phyloP scores from a whole-genome alignment of 2,113 vertebrate genomes.

The Tragulus kanchil region DNA sequence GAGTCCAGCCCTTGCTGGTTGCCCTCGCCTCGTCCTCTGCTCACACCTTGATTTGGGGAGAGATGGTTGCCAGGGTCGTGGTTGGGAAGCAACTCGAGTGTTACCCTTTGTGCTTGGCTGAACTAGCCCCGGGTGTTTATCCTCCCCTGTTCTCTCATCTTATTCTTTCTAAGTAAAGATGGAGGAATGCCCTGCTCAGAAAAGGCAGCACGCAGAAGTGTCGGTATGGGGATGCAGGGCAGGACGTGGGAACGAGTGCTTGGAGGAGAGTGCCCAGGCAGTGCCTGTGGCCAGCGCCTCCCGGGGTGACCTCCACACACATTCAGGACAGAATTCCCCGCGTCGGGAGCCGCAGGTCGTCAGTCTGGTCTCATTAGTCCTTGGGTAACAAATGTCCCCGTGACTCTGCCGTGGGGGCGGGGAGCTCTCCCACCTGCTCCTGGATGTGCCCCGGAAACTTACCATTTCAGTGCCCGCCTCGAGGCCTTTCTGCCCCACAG shows the following conservation, averaged over 20 bases:
- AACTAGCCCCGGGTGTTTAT: neutral
- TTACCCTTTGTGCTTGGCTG: neutral
- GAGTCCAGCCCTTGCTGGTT: neutral
- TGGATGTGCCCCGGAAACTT: neutral
- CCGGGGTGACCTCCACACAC: neutral
- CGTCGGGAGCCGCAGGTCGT: neutral
- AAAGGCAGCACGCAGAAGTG: neutral
- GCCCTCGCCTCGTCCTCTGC: rapidly evolving
- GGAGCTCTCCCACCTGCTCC: neutral
- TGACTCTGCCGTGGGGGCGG: neutral
- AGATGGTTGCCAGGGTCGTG: neutral
- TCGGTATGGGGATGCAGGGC: neutral
- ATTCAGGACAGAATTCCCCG: neutral
- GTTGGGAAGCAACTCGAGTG: neutral
- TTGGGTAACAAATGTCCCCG: constrained; percentile 25
- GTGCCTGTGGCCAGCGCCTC: rapidly evolving
- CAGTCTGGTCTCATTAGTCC: constrained; percentile 5
- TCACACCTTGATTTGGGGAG: no score
- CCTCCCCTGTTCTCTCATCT: neutral
- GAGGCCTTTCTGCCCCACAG: neutral
- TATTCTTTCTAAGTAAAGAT: neutral
- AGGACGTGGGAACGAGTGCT: rapidly evolving
- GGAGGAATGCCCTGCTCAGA: neutral
- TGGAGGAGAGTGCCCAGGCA: neutral
- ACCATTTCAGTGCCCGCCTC: neutral